These are phyloP conservation scores for Hybos culiciformis DNA, from an alignment of 2,888 invertebrate species.

Conservation along the genomic window DNA sequence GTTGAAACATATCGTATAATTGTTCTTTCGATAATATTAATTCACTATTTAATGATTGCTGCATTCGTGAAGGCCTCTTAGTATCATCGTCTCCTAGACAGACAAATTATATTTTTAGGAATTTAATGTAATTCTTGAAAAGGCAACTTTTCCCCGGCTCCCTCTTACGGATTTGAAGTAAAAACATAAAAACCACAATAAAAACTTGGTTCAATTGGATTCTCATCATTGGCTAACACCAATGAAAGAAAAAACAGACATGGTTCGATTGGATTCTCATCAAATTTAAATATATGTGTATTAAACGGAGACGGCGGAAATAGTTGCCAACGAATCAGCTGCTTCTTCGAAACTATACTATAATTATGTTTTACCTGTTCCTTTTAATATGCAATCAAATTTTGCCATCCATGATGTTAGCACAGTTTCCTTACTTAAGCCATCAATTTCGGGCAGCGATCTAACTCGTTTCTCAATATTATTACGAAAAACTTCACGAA, in stretches of 20 bases:
- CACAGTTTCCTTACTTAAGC: slow-evolving; percentile 96
- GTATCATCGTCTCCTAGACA: slow-evolving; percentile 72
- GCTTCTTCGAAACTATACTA: too few relatives aligned
- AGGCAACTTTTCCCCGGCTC: too few relatives aligned
- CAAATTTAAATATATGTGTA: too few relatives aligned
- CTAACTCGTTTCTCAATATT: slow-evolving; percentile 98
- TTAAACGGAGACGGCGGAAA: too few relatives aligned
- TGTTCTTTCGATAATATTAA: slow-evolving; percentile 96
- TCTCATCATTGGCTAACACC: too few relatives aligned
- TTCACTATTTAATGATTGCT: slow-evolving; percentile 83
- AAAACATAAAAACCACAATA: slow-evolving; percentile 4
- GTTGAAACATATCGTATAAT: slow-evolving; percentile 99
- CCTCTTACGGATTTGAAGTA: too few relatives aligned
- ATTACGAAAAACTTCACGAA: slow-evolving; percentile 94
- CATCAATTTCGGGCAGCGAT: slow-evolving; percentile 98
- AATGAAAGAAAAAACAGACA: slow-evolving; percentile 3
- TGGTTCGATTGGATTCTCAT: too few relatives aligned
- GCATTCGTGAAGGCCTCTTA: slow-evolving; percentile 73
- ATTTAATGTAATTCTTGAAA: not conserved
- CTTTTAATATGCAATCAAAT: slow-evolving; percentile 96
- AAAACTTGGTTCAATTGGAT: not conserved
- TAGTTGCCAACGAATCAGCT: too few relatives aligned
- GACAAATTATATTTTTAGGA: slow-evolving; percentile 9
- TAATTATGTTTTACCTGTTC: slow-evolving; percentile 45
- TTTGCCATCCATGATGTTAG: slow-evolving; percentile 99